Evolutionary conservation across 30 jellyfish, hydroid and myxozoan genomes (phyloP).

Genomic region (Hydra vulgaris): DNA sequence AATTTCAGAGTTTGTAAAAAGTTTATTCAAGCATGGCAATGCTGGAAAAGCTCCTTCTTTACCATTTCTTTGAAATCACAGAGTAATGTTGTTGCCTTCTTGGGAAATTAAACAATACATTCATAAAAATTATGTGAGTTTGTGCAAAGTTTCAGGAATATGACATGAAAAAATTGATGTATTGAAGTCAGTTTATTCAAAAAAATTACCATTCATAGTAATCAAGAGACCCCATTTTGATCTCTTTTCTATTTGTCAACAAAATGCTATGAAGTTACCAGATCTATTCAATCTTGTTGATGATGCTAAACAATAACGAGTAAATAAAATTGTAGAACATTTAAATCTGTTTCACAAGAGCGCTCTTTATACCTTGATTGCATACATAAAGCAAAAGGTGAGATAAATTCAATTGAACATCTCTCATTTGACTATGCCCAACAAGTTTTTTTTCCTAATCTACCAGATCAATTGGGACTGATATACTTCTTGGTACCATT

Average conservation of each 20-base stretch:
- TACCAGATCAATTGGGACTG: not conserved
- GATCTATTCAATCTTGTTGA: not conserved
- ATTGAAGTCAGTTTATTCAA: not conserved
- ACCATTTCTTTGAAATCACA: not conserved
- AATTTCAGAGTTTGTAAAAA: not conserved
- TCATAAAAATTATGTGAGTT: not conserved
- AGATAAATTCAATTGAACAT: not conserved
- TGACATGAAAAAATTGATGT: not conserved
- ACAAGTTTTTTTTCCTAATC: not conserved
- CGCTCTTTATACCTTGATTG: not conserved
- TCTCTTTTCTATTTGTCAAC: not conserved
- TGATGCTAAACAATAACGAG: not conserved
- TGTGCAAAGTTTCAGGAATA: not conserved
- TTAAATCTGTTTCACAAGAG: not conserved
- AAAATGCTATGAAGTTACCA: not conserved
- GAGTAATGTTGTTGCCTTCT: not conserved
- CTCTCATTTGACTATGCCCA: not conserved
- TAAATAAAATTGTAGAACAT: not conserved
- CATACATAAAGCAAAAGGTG: not conserved
- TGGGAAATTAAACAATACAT: not conserved
- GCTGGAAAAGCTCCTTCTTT: not conserved
- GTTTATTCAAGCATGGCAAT: not conserved
- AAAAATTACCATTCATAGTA: not conserved
- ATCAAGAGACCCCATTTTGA: not conserved
- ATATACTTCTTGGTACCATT: not conserved